Base-by-base conservation (phyloP, 1,140 invertebrate genomes). In the Nilaparvata lugens region DNA sequence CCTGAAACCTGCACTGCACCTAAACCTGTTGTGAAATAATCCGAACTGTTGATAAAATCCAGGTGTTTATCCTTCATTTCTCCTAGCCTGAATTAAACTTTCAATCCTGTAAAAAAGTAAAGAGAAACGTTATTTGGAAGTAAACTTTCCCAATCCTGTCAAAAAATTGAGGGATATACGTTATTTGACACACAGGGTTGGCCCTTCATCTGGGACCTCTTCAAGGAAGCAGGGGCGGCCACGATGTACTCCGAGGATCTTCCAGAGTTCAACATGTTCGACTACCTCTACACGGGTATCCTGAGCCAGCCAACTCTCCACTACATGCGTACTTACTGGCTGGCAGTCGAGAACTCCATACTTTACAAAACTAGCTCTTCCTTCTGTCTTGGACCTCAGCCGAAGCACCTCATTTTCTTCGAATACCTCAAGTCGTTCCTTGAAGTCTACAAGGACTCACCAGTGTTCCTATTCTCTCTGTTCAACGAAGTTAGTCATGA, bases 401-500 rank as follows among this genome's bases (percentile, higher is more conserved):
- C 77, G 2, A 71, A 77, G 45, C 79, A 81, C 67, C 64, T 71
- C 67, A 71, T 77, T 7, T 76, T 81, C 68, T 66, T 83, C 19
- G 69, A 79, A 60, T 85, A 81, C 69, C 64, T 80, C 0, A 69
- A 74, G 59, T 74, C 81, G 18, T 77, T 79, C 64, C 72, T 79
- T 61, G 62, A 67, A 23, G 58, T 51, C 23, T 68, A 68, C 38
- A 58, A 43, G 52, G 55, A 65, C 16, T 62, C 61, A 6, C 66
- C 66, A 0, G 14, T 63, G 1, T 68, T 68, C 24, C 28, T 68
- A 7, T 68, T 84, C 56, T 74, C 74, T 62, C 77, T 74, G 69
- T 75, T 80, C 57, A 70, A 70, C 6, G 78, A 81, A 64, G 67
- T 81, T 5, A 80, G 78, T 66, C 75, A 83, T 66, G 74, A 80